Evolutionary conservation across 2,888 invertebrate genomes (phyloP).

Genomic region (Orthosia gracilis): DNA sequence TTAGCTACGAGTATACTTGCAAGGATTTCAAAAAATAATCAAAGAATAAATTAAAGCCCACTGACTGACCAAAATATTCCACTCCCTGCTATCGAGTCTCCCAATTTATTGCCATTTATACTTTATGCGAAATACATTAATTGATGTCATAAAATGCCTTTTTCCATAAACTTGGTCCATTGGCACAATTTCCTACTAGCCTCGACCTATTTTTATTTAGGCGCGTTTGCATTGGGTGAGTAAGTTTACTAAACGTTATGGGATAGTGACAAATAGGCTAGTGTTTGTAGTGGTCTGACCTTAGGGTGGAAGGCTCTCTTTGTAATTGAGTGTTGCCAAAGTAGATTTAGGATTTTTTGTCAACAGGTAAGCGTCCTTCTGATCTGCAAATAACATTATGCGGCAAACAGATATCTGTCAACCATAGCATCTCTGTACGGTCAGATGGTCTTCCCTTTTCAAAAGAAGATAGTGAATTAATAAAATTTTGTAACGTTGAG

Average conservation of each 20-base stretch:
- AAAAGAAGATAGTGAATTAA: too few species aligned
- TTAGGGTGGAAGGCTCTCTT: neutral
- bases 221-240: constrained; percentile 24
- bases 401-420: neutral
- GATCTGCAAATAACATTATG: neutral
- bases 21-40: neutral
- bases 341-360: constrained; percentile 8
- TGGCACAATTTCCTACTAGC: constrained; percentile 57
- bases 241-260: constrained; percentile 11
- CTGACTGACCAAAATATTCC: constrained; percentile 41
- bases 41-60: neutral
- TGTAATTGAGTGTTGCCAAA: constrained; percentile 1
- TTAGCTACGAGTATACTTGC: too few species aligned
- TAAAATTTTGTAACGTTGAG: too few species aligned
- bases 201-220: constrained; percentile 56
- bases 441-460: too few species aligned
- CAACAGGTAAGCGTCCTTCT: constrained; percentile 2
- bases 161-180: constrained; percentile 55
- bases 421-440: too few species aligned
- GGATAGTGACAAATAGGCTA: neutral
- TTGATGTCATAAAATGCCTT: constrained; percentile 58
- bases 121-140: constrained; percentile 58
- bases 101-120: constrained; percentile 42
- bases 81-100: constrained; percentile 22
- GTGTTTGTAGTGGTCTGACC: constrained; percentile 8